phyloP scores from a whole-genome alignment of 2,113 vertebrate genomes.

The Silurus asotus region DNA sequence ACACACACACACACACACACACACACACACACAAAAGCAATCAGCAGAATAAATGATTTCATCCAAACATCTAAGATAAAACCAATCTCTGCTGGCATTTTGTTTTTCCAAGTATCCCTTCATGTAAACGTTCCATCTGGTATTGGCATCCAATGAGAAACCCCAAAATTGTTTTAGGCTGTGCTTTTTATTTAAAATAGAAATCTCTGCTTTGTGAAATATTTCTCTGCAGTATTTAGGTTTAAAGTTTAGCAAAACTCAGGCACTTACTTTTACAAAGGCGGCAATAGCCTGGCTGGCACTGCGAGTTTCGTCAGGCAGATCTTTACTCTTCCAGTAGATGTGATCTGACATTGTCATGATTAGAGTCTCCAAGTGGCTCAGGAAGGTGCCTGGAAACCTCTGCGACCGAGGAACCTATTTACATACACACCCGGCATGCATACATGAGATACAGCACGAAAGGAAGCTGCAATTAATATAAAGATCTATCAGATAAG shows the following conservation, averaged over 20 bases:
- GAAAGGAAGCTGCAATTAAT: background rate
- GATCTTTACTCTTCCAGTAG: conserved; percentile 87
- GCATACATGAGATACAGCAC: background rate
- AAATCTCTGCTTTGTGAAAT: background rate
- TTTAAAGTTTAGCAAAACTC: background rate
- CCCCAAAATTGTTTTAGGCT: background rate
- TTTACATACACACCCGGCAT: background rate
- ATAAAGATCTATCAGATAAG: background rate
- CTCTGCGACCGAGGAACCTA: conserved; percentile 85
- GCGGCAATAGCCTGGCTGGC: conserved; percentile 86
- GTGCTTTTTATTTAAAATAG: background rate
- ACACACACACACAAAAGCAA: background rate
- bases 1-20: background rate
- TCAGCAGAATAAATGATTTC: background rate
- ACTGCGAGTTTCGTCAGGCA: conserved; percentile 86
- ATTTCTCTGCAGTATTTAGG: background rate
- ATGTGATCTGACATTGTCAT: conserved; percentile 89
- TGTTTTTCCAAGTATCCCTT: background rate
- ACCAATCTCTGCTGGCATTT: background rate
- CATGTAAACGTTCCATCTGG: background rate
- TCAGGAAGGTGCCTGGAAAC: conserved; percentile 88
- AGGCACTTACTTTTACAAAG: conserved; percentile 87
- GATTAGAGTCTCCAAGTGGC: conserved; percentile 83
- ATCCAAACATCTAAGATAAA: background rate
- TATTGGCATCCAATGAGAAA: background rate